A percentile compares a stretch with the other conserved stretches of the same genome.
Evolutionary conservation across 2,797 vertebrate genomes (phyloP).

Genomic region (Lepilemur ruficaudatus): DNA sequence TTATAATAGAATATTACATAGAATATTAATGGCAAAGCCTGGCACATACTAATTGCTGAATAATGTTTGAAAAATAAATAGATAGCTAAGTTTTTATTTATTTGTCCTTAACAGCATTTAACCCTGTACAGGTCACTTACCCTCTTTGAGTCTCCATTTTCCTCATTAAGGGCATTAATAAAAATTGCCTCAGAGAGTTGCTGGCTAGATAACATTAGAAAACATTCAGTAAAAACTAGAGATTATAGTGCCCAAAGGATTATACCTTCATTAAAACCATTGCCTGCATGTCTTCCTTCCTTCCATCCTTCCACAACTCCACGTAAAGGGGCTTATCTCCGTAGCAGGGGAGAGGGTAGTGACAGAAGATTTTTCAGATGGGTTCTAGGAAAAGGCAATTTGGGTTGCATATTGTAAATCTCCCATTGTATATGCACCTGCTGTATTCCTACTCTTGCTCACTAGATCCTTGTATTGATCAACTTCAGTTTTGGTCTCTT

Average conservation of each 20-base stretch:
- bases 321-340: background rate
- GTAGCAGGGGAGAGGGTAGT: background rate
- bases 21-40: background rate
- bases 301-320: background rate
- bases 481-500: background rate
- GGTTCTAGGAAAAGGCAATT: background rate
- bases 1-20: background rate
- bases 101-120: background rate
- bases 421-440: background rate
- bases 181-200: constrained; percentile 14
- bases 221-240: background rate
- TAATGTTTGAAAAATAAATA: background rate
- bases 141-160: background rate
- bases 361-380: background rate
- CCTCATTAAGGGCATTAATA: background rate
- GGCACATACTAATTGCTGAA: background rate
- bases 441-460: background rate
- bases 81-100: background rate
- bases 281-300: accelerated
- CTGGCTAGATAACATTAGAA: background rate
- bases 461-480: background rate
- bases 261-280: background rate
- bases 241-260: background rate
- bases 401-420: background rate
- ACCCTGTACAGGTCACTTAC: background rate